Base-by-base conservation (phyloP, 2,888 invertebrate species). In the Acanthosepion esculentum region DNA sequence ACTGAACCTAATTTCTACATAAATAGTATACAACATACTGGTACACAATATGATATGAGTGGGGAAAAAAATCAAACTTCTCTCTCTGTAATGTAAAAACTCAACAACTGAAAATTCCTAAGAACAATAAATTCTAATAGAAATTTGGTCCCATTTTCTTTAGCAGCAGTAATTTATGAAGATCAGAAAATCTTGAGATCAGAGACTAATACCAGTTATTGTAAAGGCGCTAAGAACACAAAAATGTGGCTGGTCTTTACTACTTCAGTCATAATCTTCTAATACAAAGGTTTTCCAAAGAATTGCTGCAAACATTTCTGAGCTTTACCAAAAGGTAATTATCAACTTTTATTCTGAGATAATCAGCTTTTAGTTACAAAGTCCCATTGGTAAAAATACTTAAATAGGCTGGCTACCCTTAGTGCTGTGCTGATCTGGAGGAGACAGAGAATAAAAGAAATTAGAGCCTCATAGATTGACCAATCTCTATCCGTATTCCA, bases 341-440 rank as follows among this genome's bases (percentile, higher is more conserved):
- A 78, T n/a, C 78, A 33, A 33, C 78, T 78, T 78, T 78, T 78
- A 78, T 78, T 78, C n/a, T n/a, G 1, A 10, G n/a, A 12, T 78
- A 78, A 78, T 78, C 78, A 78, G 78, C 78, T 78, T 78, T 78
- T 78, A 78, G 78, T 78, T 78, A n/a, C 78, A 78, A 78, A 78
- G 78, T 33, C 78, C 78, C 78, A 78, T 78, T n/a, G 78, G 78
- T 78, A 78, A 78, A 78, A 78, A 78, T 78, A 33, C n/a, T 33
- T 78, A 78, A 78, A 78, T n/a, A 33, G 78, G n/a, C n/a, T 12
- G 78, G n/a, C n/a, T 78, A 78, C 18, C 29, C 78, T 29, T 12
- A 78, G n/a, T 18, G 18, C n/a, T 33, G n/a, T n/a, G n/a, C n/a
- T 33, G 78, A n/a, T 78, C n/a, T 12, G 78, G n/a, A n/a, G n/a